Evolutionary conservation across 2,113 vertebrate species (phyloP), one percentile per base, ranked within the genome.

Genomic region (Cryptotis parvus): DNA sequence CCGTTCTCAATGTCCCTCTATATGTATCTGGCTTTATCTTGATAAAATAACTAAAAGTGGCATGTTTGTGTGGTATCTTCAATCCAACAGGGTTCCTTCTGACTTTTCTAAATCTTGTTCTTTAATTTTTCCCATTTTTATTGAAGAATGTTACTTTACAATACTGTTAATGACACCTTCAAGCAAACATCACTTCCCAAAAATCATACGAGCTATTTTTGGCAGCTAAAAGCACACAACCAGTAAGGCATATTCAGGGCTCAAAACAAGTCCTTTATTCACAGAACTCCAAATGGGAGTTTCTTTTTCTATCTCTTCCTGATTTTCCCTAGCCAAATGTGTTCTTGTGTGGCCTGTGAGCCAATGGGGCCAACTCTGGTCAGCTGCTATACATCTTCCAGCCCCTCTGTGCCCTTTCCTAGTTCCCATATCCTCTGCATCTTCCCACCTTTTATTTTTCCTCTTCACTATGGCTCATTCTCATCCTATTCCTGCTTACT

Each of bases 21-120:
- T 75, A 26, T 33, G 8, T 43, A 76, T 70, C n/a, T 80, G 63
- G 58, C 31, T 66, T 15, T 14, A 39, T 83, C 49, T 84, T 77
- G 45, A 18, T 77, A 68, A 89, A 70, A 72, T 79, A 82, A 43
- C 52, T 80, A 83, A 74, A 91, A 73, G 11, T 89, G 31, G n/a
- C 49, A n/a, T 43, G 65, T 80, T 81, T 93, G 49, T 68, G 58
- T 37, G 4, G 31, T 61, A 9, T 14, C 74, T 93, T 87, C 26
- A 1, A 70, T 89, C 89, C 49, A 39, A 91, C 69, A 52, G 74
- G 33, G 37, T 74, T 55, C 79, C 84, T 91, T 87, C 22, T n/a
- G 20, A 65, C 9, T 26, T 73, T 77, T 52, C 87, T 39, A 49
- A 49, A 49, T 58, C 20, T 58, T 58, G 3, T 58, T n/a, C n/a